Conservation (phyloP, 2,113 vertebrate genomes). For the Ptyas mucosa region DNA sequence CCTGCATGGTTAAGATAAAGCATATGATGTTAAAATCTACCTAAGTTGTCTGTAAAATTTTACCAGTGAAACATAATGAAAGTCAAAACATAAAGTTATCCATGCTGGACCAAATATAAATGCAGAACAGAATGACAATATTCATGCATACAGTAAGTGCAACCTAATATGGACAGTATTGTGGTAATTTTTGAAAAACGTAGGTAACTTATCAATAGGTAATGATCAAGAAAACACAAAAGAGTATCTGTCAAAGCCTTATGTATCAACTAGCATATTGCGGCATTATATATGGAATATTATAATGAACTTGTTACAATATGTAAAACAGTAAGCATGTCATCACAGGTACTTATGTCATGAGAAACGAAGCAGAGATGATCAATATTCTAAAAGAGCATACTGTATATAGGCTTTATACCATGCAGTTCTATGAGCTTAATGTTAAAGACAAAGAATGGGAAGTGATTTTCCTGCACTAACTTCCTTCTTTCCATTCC, state of each 20-base stretch:
- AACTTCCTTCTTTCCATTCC: slow-evolving; percentile 72
- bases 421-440: neutral
- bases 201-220: neutral
- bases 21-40: neutral
- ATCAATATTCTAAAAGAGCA: slow-evolving; percentile 23
- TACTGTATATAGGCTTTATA: neutral
- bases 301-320: neutral
- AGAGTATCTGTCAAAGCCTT: neutral
- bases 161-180: neutral
- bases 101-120: neutral
- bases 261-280: neutral
- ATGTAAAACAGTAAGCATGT: neutral
- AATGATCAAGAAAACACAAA: neutral
- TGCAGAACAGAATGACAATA: neutral
- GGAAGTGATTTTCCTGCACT: slow-evolving; percentile 64
- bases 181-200: neutral
- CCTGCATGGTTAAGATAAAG: neutral
- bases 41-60: neutral
- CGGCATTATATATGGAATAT: neutral
- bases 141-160: neutral
- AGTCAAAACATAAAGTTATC: neutral
- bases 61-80: neutral
- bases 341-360: neutral
- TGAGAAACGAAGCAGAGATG: neutral
- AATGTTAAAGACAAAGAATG: slow-evolving; percentile 28